phyloP scores from a whole-genome alignment of 2,113 vertebrate species.

The Xiphophorus maculatus region DNA sequence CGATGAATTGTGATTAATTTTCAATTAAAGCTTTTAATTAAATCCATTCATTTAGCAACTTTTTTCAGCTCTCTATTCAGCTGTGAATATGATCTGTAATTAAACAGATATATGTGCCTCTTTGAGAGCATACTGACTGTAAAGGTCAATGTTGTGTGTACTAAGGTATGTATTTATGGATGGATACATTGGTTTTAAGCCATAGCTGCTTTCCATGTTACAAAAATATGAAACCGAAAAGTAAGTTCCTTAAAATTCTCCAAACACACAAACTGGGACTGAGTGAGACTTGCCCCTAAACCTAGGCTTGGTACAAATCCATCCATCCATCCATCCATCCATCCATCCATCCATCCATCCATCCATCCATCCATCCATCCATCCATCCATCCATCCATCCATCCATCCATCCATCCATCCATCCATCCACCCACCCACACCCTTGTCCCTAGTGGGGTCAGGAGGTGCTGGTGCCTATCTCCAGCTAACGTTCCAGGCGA shows the following conservation, averaged over 20 bases:
- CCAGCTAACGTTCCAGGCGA: no score
- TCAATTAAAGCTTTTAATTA: constrained; percentile 68
- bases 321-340: no score
- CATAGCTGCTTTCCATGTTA: background rate
- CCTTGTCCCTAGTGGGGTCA: no score
- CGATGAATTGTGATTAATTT: constrained; percentile 67
- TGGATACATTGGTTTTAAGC: background rate
- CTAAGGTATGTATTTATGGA: background rate
- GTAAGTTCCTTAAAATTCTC: background rate
- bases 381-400: no score
- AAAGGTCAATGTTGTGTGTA: constrained; percentile 1
- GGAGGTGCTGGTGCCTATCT: no score
- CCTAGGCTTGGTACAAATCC: no score
- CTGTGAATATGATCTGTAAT: constrained; percentile 22
- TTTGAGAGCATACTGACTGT: background rate
- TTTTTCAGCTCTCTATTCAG: background rate
- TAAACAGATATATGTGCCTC: constrained; percentile 11
- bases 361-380: no score
- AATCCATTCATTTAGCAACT: constrained; percentile 32
- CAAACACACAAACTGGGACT: no score
- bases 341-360: no score
- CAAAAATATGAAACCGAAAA: background rate
- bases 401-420: no score
- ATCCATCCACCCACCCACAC: no score
- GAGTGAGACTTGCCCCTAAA: no score